Evolutionary conservation across 2,888 invertebrate species (phyloP).

Genomic region (Desoria tigrina): DNA sequence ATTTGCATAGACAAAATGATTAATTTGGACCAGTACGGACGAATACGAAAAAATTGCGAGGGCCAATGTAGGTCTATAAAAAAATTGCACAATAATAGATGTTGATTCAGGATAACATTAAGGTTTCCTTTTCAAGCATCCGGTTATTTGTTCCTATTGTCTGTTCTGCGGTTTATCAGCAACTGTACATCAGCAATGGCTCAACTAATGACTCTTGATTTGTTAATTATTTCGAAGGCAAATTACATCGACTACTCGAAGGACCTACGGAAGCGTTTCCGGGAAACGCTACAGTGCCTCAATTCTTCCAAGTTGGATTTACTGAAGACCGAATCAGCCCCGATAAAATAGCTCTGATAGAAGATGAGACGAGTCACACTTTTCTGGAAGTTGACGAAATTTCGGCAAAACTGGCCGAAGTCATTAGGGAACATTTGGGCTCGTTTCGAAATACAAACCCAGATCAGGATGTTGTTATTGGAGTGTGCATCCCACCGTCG

Average conservation of each 20-base stretch:
- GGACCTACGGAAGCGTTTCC: slow-evolving; percentile 32
- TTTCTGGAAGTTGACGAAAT: slow-evolving; percentile 27
- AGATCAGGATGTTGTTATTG: slow-evolving; percentile 73
- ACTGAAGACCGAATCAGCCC: slow-evolving; percentile 20
- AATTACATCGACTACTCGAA: slow-evolving; percentile 17
- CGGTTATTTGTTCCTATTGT: no score
- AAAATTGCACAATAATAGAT: no score
- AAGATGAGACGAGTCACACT: slow-evolving; percentile 25
- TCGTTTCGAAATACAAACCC: slow-evolving; percentile 58
- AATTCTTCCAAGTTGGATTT: slow-evolving; percentile 31
- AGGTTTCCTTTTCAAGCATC: no score
- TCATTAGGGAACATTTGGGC: slow-evolving; percentile 12
- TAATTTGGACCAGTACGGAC: no score
- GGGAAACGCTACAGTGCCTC: slow-evolving; percentile 30
- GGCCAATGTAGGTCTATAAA: no score
- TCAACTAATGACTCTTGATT: not conserved
- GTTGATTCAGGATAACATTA: no score
- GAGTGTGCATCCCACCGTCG: no score
- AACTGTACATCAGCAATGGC: no score
- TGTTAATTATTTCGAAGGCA: no score
- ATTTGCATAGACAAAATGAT: no score
- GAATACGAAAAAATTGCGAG: no score
- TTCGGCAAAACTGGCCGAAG: slow-evolving; percentile 26
- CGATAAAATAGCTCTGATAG: slow-evolving; percentile 27
- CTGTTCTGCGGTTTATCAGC: no score